phyloP scores from a whole-genome alignment of 2,797 vertebrate species.

The Artibeus lituratus region DNA sequence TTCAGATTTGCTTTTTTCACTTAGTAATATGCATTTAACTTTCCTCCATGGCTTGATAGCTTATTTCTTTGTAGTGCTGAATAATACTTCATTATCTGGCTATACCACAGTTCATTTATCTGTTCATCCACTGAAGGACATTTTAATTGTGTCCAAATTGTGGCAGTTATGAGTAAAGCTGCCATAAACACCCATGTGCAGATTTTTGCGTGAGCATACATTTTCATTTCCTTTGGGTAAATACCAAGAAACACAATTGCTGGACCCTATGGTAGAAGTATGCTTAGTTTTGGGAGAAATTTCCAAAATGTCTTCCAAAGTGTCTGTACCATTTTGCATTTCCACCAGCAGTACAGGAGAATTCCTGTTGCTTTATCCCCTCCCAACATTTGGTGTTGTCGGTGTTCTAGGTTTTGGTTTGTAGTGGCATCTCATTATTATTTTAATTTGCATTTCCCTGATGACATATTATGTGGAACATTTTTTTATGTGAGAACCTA shows the following conservation, averaged over 20 bases:
- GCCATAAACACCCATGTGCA: not conserved
- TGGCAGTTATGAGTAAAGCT: not conserved
- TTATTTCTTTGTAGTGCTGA: not conserved
- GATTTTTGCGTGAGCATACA: not conserved
- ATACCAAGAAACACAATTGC: not conserved
- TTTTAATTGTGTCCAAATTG: not conserved
- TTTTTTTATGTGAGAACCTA: not conserved
- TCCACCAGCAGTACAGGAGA: not conserved
- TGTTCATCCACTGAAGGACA: not conserved
- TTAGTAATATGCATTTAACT: slow-evolving; percentile 1
- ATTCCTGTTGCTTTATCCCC: not conserved
- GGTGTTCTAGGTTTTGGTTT: not conserved
- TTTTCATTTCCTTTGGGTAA: not conserved
- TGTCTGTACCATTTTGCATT: not conserved
- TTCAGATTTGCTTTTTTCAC: not conserved
- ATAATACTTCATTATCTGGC: not conserved
- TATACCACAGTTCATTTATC: not conserved
- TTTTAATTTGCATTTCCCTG: not conserved
- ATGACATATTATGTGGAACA: not conserved
- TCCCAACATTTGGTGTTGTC: not conserved
- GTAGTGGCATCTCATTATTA: not conserved
- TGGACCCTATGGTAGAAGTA: not conserved
- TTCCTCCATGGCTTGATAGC: not conserved
- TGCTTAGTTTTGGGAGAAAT: not conserved
- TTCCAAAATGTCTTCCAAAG: not conserved